Base-by-base conservation (phyloP, 2,888 invertebrate species). In the Dryomyza anilis region DNA sequence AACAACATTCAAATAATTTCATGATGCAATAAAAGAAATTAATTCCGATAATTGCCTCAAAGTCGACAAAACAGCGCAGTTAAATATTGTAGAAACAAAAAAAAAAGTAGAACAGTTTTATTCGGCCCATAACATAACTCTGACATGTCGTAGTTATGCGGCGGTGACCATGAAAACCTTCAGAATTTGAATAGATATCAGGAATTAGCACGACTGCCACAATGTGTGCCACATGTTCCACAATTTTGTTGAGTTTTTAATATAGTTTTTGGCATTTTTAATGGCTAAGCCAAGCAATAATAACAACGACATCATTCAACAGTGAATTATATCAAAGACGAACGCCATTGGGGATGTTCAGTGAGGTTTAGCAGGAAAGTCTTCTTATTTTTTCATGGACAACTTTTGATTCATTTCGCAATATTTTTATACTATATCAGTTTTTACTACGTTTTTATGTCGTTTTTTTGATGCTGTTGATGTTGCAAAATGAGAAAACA, bases 21-120 rank as follows among this genome's bases (percentile, higher is more conserved):
- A 77, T 73, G 75, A 74, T 75, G 76, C 76, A 78, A 78, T 78
- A 77, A 79, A 76, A 74, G 76, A 75, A 76, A 77, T 78, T 75
- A 78, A 77, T 79, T 77, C 75, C 71, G 70, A 75, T 79, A 79
- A 75, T 75, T 79, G 74, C 75, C 68, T 70, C 73, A 68, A 73
- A 70, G 74, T 72, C 55, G 33, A 53, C 53, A 53, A 55, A 14
- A 52, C 16, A 3, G 25, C 2, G 4, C 6, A 16, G 61, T 66
- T 29, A 23, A 23, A 46, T 43, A 43, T 19, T 59, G 30, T 4
- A 16, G 7, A 59, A 70, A 71, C 69, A 70, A 70, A 73, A 72
- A 53, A 65, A 66, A 57, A 72, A 64, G 70, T 72, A 72, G n/a
- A 43, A 72, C 72, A 27, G 70, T 71, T 72, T 74, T 70, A 70